Percentiles rank a stretch among this genome's conserved stretches.
Evolutionary conservation across 2,113 vertebrate genomes (phyloP).

Genomic region (Chaetops frenatus): DNA sequence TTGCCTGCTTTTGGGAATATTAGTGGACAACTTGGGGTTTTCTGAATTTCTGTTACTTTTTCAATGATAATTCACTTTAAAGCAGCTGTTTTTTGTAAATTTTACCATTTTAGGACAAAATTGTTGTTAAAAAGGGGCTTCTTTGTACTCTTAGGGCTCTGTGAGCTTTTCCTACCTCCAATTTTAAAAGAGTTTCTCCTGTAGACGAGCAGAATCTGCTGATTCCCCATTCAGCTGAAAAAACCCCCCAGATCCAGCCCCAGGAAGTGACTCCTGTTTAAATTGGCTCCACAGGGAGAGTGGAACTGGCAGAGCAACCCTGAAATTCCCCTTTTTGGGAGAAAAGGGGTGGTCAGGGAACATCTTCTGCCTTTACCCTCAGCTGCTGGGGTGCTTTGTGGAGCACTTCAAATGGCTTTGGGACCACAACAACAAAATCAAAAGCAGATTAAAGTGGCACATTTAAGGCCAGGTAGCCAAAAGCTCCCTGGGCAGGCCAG

Average conservation of each 20-base stretch:
- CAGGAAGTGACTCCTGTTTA: neutral
- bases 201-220: neutral
- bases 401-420: neutral
- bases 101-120: neutral
- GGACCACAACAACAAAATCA: neutral
- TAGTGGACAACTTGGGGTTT: too few relatives aligned
- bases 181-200: neutral
- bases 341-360: neutral
- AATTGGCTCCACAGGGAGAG: neutral
- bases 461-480: neutral
- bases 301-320: neutral
- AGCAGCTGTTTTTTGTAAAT: neutral
- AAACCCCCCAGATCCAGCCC: neutral
- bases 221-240: neutral
- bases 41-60: neutral
- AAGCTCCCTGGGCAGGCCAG: neutral
- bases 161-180: neutral
- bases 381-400: neutral
- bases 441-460: neutral
- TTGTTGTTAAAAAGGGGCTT: rapidly evolving
- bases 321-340: neutral
- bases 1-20: too few relatives aligned
- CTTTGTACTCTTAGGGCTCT: rapidly evolving
- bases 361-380: neutral
- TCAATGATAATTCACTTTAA: rapidly evolving